Evolutionary conservation across 2,888 invertebrate species (phyloP), one percentile per base, ranked within the genome.

Genomic region (Galeopsomyia nigrocyanea): DNA sequence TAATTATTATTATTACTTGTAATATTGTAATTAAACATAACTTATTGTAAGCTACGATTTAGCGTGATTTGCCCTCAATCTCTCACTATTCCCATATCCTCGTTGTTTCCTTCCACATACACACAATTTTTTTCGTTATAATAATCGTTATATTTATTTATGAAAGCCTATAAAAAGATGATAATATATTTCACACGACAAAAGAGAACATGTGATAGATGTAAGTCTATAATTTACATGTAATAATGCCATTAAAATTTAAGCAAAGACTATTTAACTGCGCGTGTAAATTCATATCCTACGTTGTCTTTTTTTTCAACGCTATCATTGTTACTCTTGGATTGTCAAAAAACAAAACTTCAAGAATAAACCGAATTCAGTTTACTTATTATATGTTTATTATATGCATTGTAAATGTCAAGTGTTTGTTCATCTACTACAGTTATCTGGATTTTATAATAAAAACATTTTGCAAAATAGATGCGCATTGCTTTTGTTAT

Each of bases 21-120:
- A 83, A 81, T 83, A 83, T 81, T 84, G 81, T 84, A 83, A 84
- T 82, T 82, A 80, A 82, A 83, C 78, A 60, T 65, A 68, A 80
- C 79, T 76, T 82, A 80, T 79, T 82, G 80, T 81, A 83, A 82
- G 80, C 74, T 80, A 71, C 75, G 51, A 55, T 56, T 70, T 70
- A 39, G 64, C 65, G 58, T 73, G 56, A 71, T 67, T 68, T 68
- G 10, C 56, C 58, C 19, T 26, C 26, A 26, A 26, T 26, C 16
- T 21, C 14, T n/a, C 56, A 68, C 14, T 0, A 51, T 61, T 31
- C 60, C 49, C 63, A 9, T 13, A 46, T 67, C 71, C 71, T 63
- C 68, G 57, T 71, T 73, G 61, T 68, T 64, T 68, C 56, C 60
- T 50, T 50, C 58, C 21, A 19, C 26, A 16, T 55, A 21, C n/a